These are phyloP conservation scores for Trichosurus vulpecula DNA, from an alignment of 2,797 vertebrate species.

Conservation along the genomic window DNA sequence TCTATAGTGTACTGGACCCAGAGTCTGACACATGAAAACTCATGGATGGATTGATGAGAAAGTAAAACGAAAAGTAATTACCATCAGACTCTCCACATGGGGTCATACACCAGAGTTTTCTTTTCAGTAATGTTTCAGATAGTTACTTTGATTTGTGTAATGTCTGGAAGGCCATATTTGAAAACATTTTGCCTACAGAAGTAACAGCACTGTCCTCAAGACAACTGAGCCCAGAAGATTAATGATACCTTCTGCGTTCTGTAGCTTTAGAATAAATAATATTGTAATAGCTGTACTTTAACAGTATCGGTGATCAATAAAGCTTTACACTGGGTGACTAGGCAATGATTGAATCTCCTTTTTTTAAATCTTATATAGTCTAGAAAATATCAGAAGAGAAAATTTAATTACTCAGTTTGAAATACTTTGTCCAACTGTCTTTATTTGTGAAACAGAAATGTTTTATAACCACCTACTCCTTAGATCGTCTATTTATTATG, in stretches of 20 bases:
- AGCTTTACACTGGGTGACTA: slow-evolving; percentile 53
- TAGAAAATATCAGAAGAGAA: slow-evolving; percentile 57
- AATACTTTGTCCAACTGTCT: slow-evolving; percentile 48
- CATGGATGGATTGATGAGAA: background rate
- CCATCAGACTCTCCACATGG: background rate
- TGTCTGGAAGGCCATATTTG: background rate
- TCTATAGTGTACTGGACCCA: background rate
- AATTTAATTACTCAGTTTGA: slow-evolving; percentile 53
- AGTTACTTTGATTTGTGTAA: background rate
- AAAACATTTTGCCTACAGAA: background rate
- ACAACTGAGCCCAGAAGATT: slow-evolving; percentile 14
- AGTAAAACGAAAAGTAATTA: background rate
- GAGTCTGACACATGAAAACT: background rate
- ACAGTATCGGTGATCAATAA: slow-evolving; percentile 67
- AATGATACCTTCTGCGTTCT: slow-evolving; percentile 53
- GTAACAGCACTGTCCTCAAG: slow-evolving; percentile 10
- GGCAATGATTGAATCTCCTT: slow-evolving; percentile 56
- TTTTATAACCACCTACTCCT: slow-evolving; percentile 18
- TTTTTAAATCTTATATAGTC: slow-evolving; percentile 68
- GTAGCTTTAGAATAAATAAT: slow-evolving; percentile 45
- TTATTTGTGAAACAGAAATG: slow-evolving; percentile 45
- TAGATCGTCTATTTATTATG: slow-evolving; percentile 15
- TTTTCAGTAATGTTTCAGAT: background rate
- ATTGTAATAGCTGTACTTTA: slow-evolving; percentile 58
- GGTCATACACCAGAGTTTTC: background rate